Evolutionary conservation across 2,113 vertebrate species (phyloP).

Genomic region (Pholis gunnellus): DNA sequence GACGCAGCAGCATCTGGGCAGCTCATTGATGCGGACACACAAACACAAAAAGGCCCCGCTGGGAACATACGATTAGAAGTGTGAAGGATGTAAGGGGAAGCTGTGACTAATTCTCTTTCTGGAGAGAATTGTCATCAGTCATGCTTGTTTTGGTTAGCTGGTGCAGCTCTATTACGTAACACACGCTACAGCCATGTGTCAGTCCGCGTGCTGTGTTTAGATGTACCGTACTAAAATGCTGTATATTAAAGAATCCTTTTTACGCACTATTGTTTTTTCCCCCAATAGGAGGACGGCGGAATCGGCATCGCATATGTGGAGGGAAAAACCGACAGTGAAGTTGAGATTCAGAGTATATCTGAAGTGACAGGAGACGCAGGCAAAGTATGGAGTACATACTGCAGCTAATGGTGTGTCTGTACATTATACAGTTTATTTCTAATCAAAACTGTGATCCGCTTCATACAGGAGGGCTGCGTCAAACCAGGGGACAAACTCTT

Average conservation of each 20-base stretch:
- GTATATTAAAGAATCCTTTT: neutral
- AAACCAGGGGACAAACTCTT: slow-evolving; percentile 88
- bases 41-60: slow-evolving; percentile 11
- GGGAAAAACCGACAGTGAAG: slow-evolving; percentile 84
- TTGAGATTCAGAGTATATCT: slow-evolving; percentile 86
- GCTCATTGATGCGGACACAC: slow-evolving; percentile 29
- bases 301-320: slow-evolving; percentile 89
- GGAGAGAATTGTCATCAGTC: neutral
- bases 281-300: slow-evolving; percentile 87
- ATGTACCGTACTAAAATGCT: neutral
- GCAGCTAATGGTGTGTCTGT: neutral
- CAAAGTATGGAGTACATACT: slow-evolving; percentile 74
- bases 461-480: slow-evolving; percentile 87
- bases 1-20: slow-evolving; percentile 26
- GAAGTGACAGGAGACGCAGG: slow-evolving; percentile 84
- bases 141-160: slow-evolving; percentile 10
- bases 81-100: slow-evolving; percentile 19
- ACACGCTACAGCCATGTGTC: neutral
- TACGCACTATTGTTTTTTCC: neutral
- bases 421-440: neutral
- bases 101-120: slow-evolving; percentile 23
- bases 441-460: slow-evolving; percentile 2
- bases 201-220: neutral
- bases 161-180: neutral
- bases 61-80: slow-evolving; percentile 24